Evolutionary conservation across 2,797 vertebrate species (phyloP).

Genomic region (Heteromormyrus szaboi): DNA sequence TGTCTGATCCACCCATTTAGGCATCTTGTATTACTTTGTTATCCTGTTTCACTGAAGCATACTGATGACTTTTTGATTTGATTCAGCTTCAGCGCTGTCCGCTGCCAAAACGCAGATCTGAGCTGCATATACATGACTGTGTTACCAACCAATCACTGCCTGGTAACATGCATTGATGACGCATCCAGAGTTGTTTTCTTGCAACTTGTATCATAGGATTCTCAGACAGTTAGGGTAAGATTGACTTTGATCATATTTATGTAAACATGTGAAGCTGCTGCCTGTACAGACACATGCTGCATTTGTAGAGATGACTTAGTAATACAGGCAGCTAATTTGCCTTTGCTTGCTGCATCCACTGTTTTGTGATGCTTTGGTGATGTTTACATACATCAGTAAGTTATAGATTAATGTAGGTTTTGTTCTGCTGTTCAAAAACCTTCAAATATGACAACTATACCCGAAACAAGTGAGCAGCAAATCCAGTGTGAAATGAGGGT

Average conservation of each 20-base stretch:
- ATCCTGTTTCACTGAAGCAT: not conserved
- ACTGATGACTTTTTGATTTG: not conserved
- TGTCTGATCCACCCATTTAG: not conserved
- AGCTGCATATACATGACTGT: not conserved
- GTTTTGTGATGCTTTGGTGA: not conserved
- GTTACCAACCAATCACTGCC: not conserved
- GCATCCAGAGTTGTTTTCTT: not conserved
- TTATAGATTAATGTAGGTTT: not conserved
- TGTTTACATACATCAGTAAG: not conserved
- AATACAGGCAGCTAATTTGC: not conserved
- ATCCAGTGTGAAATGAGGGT: not conserved
- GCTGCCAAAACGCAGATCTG: not conserved
- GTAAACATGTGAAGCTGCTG: not conserved
- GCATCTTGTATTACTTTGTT: not conserved
- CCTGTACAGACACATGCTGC: not conserved
- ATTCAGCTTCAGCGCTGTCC: not conserved
- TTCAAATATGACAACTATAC: not conserved
- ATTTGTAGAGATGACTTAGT: not conserved
- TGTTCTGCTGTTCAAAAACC: not conserved
- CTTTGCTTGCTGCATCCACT: not conserved
- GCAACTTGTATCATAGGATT: not conserved
- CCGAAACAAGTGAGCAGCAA: not conserved
- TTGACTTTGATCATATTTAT: not conserved
- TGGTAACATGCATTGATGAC: not conserved
- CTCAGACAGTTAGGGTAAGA: not conserved